Conservation (phyloP, 2,797 vertebrate genomes). For the Odontamblyopus rebecca region DNA sequence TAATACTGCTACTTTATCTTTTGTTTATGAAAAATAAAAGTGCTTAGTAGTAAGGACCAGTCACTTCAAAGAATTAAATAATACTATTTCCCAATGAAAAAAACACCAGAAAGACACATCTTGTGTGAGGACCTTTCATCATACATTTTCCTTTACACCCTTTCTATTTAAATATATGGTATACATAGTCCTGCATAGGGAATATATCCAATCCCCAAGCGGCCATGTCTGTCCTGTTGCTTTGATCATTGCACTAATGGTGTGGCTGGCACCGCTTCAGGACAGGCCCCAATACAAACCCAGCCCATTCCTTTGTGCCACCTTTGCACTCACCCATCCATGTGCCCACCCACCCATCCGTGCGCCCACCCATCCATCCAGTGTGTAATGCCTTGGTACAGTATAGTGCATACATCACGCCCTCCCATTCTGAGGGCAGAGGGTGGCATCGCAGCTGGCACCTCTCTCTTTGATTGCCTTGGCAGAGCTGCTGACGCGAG, state of each 20-base stretch:
- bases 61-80: not conserved
- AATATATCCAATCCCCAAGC: constrained; percentile 26
- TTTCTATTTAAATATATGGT: not conserved
- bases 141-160: not conserved
- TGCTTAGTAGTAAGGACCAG: not conserved
- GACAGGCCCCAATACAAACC: constrained; percentile 70
- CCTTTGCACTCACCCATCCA: constrained; percentile 38
- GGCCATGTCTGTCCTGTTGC: constrained; percentile 36
- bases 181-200: not conserved
- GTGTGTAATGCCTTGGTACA: constrained; percentile 67
- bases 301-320: constrained; percentile 37
- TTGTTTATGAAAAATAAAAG: not conserved
- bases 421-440: constrained; percentile 25
- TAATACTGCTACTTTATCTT: not conserved
- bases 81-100: not conserved
- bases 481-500: constrained; percentile 65
- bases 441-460: constrained; percentile 70
- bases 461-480: constrained; percentile 81
- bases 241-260: constrained; percentile 80
- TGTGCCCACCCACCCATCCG: constrained; percentile 42
- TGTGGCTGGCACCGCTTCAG: constrained; percentile 75
- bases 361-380: constrained; percentile 40
- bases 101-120: not conserved
- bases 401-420: constrained; percentile 69
- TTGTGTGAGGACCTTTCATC: not conserved